Evolutionary conservation across 2,113 vertebrate species (phyloP).

Genomic region (Emydocephalus ijimae): DNA sequence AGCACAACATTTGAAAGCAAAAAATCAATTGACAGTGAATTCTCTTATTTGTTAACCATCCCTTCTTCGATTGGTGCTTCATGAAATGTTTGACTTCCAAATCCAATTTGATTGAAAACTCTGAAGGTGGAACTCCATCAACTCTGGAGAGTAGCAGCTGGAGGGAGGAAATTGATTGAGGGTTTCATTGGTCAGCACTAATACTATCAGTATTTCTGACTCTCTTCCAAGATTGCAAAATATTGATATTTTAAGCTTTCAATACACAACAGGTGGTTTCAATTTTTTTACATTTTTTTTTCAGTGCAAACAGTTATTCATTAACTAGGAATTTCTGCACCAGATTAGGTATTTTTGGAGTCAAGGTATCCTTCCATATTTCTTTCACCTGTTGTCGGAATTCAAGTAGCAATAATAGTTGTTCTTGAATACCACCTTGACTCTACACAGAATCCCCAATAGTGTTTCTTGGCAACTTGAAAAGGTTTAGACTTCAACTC

Average conservation of each 20-base stretch:
- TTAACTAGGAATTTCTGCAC: constrained; percentile 36
- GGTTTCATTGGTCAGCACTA: no score
- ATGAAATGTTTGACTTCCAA: neutral
- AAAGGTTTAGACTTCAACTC: neutral
- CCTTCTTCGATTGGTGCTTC: neutral
- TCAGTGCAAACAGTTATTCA: constrained; percentile 39
- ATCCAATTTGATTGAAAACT: neutral
- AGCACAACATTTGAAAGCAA: constrained; percentile 9
- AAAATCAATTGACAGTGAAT: neutral
- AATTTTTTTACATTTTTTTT: neutral
- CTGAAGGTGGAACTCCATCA: neutral
- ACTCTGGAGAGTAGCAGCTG: neutral
- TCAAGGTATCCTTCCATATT: constrained; percentile 21
- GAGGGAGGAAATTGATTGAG: neutral
- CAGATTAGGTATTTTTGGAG: constrained; percentile 39
- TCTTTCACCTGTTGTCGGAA: constrained; percentile 46
- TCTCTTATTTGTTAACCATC: neutral
- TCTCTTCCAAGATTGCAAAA: neutral
- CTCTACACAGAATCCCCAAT: constrained; percentile 31
- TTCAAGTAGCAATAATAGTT: constrained; percentile 37
- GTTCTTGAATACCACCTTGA: constrained; percentile 11
- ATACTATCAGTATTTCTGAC: neutral
- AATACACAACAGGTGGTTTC: neutral
- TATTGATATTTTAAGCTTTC: neutral
- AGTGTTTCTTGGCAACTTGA: neutral